Evolutionary conservation across 2,888 invertebrate species (phyloP).

Genomic region (Eremobia ochroleuca): DNA sequence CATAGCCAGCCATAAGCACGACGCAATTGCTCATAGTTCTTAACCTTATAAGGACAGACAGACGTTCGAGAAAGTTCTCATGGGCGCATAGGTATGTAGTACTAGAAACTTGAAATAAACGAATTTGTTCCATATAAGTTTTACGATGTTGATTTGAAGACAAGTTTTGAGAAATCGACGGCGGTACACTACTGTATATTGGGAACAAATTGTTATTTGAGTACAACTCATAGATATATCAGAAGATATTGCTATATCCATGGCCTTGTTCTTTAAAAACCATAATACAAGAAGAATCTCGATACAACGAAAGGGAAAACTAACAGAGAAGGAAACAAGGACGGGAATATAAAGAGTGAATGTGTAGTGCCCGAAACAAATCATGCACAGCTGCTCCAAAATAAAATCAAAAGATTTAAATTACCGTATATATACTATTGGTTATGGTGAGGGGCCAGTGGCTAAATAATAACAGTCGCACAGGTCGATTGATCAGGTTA

Average conservation of each 20-base stretch:
- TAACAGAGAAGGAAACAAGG: not conserved
- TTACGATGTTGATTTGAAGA: constrained; percentile 24
- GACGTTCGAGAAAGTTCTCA: constrained; percentile 47
- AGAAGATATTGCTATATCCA: not conserved
- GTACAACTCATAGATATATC: not conserved
- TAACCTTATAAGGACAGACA: constrained; percentile 29
- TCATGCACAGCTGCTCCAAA: not conserved
- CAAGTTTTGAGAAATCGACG: constrained; percentile 25
- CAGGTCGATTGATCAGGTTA: too few relatives aligned
- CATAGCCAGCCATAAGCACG: not conserved
- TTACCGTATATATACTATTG: not conserved
- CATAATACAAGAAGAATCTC: not conserved
- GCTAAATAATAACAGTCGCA: too few relatives aligned
- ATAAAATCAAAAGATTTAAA: not conserved
- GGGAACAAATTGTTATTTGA: not conserved
- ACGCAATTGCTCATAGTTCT: constrained; percentile 11
- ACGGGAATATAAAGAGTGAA: not conserved
- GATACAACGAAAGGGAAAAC: not conserved
- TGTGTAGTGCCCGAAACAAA: not conserved
- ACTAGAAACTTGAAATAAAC: constrained; percentile 38
- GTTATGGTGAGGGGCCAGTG: too few relatives aligned
- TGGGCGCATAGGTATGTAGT: not conserved
- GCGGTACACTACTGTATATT: not conserved
- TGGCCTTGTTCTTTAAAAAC: not conserved
- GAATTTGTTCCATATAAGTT: constrained; percentile 26